Evolutionary conservation across 2,888 invertebrate species (phyloP), one percentile per base, ranked within the genome.

Genomic region (Cerceris rybyensis): DNA sequence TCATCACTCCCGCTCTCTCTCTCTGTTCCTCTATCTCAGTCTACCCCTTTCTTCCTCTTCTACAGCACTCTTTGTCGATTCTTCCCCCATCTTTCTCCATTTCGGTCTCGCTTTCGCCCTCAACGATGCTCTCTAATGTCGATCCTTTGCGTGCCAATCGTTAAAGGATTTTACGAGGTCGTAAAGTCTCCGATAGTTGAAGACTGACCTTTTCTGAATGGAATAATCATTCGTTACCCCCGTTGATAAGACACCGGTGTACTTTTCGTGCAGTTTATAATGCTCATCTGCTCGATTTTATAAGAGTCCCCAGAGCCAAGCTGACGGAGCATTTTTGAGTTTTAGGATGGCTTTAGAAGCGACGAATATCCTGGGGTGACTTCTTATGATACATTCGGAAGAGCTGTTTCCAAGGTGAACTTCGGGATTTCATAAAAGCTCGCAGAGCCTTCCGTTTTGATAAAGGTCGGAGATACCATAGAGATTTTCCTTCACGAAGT

Each of bases 161-260:
- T 86, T 85, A 86, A 84, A 76, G 66, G 49, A 76, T 65, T 85
- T 85, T 85, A 85, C 81, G 78, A 75, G 42, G 74, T 69, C 70
- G 78, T 84, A 85, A 85, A 85, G 14, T 66, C 42, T 58, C 39
- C 70, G 70, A 79, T 78, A 75, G 74, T 79, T 61, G 73, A 41
- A 75, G 67, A 76, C 75, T 84, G 80, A 85, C 85, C 86, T 84
- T 86, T 76, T 61, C 72, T 52, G 59, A 70, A 85, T 67, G 78
- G 74, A 58, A 75, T 57, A 75, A 63, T 59, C 73, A 67, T 75
- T 70, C 66, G 66, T 55, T 55, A 39, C 72, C 55, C 64, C 43
- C 11, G 39, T 43, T 60, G 76, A 83, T 81, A 78, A 72, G 63
- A 58, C 42, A 52, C 16, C 55, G 75, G 41, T 46, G 60, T 60